Evolutionary conservation across 2,888 invertebrate species (phyloP).

Genomic region (Podabrus alpinus): DNA sequence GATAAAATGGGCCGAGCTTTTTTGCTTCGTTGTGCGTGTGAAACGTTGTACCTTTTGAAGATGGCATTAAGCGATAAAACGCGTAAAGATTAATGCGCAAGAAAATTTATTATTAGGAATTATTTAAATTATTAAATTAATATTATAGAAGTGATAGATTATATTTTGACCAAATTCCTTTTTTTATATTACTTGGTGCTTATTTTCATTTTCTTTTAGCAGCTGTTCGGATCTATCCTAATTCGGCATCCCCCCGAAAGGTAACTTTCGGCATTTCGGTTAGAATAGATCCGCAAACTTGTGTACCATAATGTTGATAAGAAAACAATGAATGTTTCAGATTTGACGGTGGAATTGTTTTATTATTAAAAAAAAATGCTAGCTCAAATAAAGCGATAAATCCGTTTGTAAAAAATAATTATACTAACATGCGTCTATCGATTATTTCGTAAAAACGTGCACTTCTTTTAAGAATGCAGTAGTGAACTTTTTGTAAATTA

Average conservation of each 20-base stretch:
- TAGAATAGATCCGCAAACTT: background rate
- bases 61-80: background rate
- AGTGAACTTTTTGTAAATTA: background rate
- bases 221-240: background rate
- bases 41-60: background rate
- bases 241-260: background rate
- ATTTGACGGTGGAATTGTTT: background rate
- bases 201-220: background rate
- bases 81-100: background rate
- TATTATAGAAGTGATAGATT: background rate
- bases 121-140: background rate
- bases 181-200: background rate
- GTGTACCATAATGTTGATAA: background rate
- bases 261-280: background rate
- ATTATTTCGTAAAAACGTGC: background rate
- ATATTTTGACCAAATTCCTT: background rate
- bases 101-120: background rate
- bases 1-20: background rate
- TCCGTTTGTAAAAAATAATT: background rate
- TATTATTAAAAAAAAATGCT: background rate
- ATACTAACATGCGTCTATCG: background rate
- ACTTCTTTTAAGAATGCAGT: background rate
- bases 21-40: background rate
- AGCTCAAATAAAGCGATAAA: background rate
- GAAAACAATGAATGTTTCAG: background rate